Conservation (phyloP, 1,140 invertebrate species). For the Ectropis grisescens region DNA sequence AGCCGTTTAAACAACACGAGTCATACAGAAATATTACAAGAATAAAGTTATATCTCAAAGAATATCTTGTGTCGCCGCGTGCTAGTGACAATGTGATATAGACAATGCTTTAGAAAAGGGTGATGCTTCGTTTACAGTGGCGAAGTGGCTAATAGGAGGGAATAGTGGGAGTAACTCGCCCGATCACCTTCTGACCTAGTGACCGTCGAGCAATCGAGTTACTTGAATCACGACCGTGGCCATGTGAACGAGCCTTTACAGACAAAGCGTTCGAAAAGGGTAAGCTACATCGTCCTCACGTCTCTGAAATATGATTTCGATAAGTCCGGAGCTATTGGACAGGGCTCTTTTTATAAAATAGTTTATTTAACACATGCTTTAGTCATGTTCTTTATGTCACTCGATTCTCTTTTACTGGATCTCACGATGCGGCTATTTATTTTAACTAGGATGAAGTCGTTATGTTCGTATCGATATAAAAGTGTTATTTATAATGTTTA, state of each 20-base stretch:
- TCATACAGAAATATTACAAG: constrained; percentile 43
- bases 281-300: constrained; percentile 52
- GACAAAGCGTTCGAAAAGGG: constrained; percentile 49
- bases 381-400: constrained; percentile 14
- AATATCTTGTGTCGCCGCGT: constrained; percentile 59
- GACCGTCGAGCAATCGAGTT: no score
- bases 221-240: no score
- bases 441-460: constrained; percentile 6
- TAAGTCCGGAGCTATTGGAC: constrained; percentile 57
- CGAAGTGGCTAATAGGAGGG: constrained; percentile 2
- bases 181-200: no score
- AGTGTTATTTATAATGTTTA: no score
- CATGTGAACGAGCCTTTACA: constrained; percentile 32
- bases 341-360: constrained; percentile 48
- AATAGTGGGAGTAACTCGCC: constrained; percentile 5
- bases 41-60: constrained; percentile 54
- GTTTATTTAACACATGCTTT: constrained; percentile 38
- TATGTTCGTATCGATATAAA: no score
- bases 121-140: constrained; percentile 37
- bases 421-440: constrained; percentile 7
- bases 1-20: constrained; percentile 25
- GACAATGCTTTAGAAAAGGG: constrained; percentile 59
- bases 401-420: constrained; percentile 4
- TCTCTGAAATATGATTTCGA: constrained; percentile 65
- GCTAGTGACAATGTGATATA: constrained; percentile 63